These are phyloP conservation scores for Lontra canadensis DNA, from an alignment of 2,113 vertebrate genomes.

Conservation along the genomic window DNA sequence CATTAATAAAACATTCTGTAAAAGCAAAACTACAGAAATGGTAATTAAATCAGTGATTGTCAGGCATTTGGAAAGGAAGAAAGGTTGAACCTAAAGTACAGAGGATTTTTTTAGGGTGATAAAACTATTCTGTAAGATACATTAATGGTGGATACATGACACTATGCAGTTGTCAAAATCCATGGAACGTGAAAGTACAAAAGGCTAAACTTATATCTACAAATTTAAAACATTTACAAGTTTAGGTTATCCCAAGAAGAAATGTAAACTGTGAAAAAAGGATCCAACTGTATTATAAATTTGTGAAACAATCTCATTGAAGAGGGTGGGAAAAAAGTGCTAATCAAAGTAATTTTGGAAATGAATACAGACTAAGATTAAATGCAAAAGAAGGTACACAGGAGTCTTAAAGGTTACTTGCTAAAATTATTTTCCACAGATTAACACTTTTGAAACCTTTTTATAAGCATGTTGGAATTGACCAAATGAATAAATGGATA, in stretches of 20 bases:
- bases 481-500: background rate
- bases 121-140: background rate
- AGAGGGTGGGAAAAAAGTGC: background rate
- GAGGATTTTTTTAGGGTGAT: background rate
- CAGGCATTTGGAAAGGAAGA: background rate
- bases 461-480: background rate
- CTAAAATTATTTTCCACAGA: background rate
- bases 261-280: conserved; percentile 23
- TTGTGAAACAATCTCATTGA: background rate
- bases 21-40: background rate
- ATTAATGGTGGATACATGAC: background rate
- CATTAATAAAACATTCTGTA: background rate
- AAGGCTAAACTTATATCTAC: background rate
- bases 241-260: background rate
- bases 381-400: background rate
- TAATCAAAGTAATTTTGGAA: background rate
- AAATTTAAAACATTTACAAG: background rate
- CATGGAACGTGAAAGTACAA: background rate
- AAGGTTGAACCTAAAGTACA: background rate
- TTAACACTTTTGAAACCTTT: background rate
- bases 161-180: background rate
- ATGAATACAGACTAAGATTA: background rate
- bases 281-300: background rate
- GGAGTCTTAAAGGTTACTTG: background rate
- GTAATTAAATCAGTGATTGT: background rate